Conservation (phyloP, 2,888 invertebrate species). For the Amblyjoppa fuscipennis region DNA sequence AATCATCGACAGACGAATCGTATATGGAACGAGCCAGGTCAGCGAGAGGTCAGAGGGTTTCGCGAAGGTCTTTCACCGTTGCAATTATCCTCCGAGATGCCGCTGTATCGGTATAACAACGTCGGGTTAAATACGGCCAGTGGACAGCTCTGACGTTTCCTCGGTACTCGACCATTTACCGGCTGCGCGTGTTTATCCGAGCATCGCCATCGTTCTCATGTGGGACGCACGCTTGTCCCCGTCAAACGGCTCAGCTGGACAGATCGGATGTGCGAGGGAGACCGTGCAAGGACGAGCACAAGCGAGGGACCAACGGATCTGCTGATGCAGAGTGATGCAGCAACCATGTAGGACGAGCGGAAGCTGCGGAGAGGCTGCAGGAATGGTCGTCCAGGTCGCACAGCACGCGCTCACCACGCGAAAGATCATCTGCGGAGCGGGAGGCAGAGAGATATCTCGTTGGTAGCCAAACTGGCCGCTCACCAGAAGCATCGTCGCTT, state of each 20-base stretch:
- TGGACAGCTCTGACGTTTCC: constrained; percentile 16
- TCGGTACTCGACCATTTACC: neutral
- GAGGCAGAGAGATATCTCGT: neutral
- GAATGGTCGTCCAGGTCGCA: neutral
- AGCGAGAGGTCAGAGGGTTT: constrained; percentile 12
- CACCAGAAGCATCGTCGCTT: neutral
- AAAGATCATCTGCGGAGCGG: constrained; percentile 44
- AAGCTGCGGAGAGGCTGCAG: neutral
- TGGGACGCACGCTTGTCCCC: constrained; percentile 4
- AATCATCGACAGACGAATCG: neutral
- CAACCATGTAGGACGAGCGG: constrained; percentile 12
- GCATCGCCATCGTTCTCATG: constrained; percentile 32
- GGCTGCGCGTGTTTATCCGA: neutral
- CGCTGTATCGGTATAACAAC: neutral
- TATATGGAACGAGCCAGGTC: neutral
- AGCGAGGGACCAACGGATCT: constrained; percentile 2
- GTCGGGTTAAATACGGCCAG: constrained; percentile 1
- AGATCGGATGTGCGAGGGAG: constrained; percentile 26
- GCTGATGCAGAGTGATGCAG: constrained; percentile 30
- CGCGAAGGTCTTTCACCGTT: neutral
- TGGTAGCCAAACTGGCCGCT: neutral
- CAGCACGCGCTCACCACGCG: constrained; percentile 25
- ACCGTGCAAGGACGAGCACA: neutral
- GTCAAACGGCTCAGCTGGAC: neutral
- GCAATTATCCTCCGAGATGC: constrained; percentile 1